Evolutionary conservation across 2,888 invertebrate species (phyloP).

Genomic region (Cremastobaeus sp.): DNA sequence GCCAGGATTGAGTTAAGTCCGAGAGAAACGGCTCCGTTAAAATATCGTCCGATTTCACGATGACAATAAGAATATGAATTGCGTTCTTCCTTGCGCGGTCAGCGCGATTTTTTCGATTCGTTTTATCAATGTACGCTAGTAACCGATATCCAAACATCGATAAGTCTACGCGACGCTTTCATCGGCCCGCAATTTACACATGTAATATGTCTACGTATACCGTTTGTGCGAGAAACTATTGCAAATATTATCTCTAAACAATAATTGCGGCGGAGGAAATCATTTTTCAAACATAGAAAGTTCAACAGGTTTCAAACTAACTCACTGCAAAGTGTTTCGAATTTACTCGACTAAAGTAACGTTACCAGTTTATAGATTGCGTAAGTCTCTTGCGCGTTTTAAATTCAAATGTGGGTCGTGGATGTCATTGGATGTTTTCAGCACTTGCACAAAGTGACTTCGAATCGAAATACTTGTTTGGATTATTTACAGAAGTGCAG

Average conservation of each 20-base stretch:
- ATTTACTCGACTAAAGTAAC: too few species aligned
- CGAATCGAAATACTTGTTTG: constrained; percentile 9
- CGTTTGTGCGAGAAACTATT: constrained; percentile 39
- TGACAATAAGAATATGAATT: constrained; percentile 57
- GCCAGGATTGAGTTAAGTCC: constrained; percentile 14
- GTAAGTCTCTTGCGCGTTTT: too few species aligned
- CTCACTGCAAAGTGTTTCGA: constrained; percentile 10
- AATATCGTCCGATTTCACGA: constrained; percentile 53
- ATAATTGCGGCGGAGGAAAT: neutral
- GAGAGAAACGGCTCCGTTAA: constrained; percentile 48
- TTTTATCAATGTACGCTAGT: constrained; percentile 56
- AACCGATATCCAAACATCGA: constrained; percentile 40
- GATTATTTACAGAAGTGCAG: neutral
- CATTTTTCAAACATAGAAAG: neutral
- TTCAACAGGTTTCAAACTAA: too few species aligned
- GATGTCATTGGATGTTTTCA: too few species aligned
- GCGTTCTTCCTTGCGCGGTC: constrained; percentile 54
- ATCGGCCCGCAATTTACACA: constrained; percentile 28
- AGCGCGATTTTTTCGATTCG: constrained; percentile 55
- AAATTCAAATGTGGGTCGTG: too few species aligned
- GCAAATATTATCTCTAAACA: constrained; percentile 23
- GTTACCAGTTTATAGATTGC: too few species aligned
- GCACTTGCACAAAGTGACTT: too few species aligned
- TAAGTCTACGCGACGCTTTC: constrained; percentile 34
- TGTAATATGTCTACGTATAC: constrained; percentile 39